Conservation (phyloP, 2,888 invertebrate species). For the Trissoscelio sp. region DNA sequence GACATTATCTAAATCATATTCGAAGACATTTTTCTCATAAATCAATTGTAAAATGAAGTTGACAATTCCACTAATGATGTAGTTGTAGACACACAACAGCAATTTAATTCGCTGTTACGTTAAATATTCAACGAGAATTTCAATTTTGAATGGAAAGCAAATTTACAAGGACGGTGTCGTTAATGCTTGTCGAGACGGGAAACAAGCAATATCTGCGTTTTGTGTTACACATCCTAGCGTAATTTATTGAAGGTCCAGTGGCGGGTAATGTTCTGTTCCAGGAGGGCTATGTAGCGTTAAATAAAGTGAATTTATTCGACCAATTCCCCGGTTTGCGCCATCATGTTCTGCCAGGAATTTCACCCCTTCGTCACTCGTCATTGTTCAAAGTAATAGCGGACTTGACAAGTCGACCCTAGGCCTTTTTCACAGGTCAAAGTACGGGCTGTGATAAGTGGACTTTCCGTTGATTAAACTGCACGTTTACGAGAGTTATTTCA, state of each 20-base stretch:
- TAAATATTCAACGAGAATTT: constrained; percentile 62
- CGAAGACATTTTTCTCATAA: too few relatives aligned
- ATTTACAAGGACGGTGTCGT: constrained; percentile 64
- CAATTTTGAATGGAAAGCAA: constrained; percentile 65
- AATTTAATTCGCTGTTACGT: constrained; percentile 29
- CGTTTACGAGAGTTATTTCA: too few relatives aligned
- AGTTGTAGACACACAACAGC: constrained; percentile 19
- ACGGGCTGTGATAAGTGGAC: constrained; percentile 6
- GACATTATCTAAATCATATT: too few relatives aligned
- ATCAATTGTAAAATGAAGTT: too few relatives aligned
- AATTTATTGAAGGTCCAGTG: constrained; percentile 67
- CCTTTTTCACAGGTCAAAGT: constrained; percentile 10
- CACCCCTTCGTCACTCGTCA: constrained; percentile 55
- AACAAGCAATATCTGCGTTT: constrained; percentile 69
- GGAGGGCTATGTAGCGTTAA: constrained; percentile 60
- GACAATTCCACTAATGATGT: constrained; percentile 27
- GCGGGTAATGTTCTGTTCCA: constrained; percentile 61
- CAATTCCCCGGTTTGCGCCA: constrained; percentile 42
- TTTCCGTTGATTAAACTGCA: constrained; percentile 16
- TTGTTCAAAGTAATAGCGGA: constrained; percentile 43
- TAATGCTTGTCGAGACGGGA: constrained; percentile 60
- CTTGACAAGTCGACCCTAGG: constrained; percentile 37
- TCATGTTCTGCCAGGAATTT: constrained; percentile 49
- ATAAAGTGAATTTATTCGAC: constrained; percentile 68
- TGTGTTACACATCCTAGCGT: constrained; percentile 51